Evolutionary conservation across 2,888 invertebrate genomes (phyloP).

Genomic region (Platynereis dumerilii): DNA sequence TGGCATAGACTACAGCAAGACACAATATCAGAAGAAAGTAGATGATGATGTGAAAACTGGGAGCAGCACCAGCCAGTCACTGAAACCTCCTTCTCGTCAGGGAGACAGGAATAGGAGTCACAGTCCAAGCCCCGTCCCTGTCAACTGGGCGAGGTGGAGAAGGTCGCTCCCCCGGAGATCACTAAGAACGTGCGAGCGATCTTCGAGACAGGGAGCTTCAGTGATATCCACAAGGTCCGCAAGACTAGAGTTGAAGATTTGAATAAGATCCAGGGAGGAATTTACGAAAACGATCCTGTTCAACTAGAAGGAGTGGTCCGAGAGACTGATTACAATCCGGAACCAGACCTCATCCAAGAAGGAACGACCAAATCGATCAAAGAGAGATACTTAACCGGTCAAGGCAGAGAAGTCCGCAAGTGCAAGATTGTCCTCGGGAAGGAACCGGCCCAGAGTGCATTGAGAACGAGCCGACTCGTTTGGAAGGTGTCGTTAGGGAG

Average conservation of each 20-base stretch:
- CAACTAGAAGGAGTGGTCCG: conserved; percentile 29
- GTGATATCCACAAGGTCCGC: conserved; percentile 29
- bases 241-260: conserved; percentile 24
- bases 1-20: conserved; percentile 18
- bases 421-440: conserved; percentile 15
- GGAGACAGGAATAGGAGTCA: neutral
- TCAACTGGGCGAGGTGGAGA: conserved; percentile 36
- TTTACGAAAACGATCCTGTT: conserved; percentile 39
- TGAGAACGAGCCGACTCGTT: conserved; percentile 17
- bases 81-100: neutral
- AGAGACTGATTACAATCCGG: conserved; percentile 8
- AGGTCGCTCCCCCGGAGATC: conserved; percentile 40
- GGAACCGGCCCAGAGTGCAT: conserved; percentile 22
- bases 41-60: conserved; percentile 5
- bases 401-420: neutral
- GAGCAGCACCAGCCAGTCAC: neutral
- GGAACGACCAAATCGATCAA: conserved; percentile 16
- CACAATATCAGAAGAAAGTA: conserved; percentile 12
- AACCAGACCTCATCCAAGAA: neutral
- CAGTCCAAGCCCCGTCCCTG: conserved; percentile 22
- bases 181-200: conserved; percentile 35
- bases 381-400: conserved; percentile 1
- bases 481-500: conserved; percentile 17
- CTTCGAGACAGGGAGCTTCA: conserved; percentile 38
- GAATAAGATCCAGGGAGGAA: conserved; percentile 24